Percentiles rank a stretch among this genome's conserved stretches.
phyloP scores from a whole-genome alignment of 1,140 invertebrate genomes.

The Scaptomyza graminum region DNA sequence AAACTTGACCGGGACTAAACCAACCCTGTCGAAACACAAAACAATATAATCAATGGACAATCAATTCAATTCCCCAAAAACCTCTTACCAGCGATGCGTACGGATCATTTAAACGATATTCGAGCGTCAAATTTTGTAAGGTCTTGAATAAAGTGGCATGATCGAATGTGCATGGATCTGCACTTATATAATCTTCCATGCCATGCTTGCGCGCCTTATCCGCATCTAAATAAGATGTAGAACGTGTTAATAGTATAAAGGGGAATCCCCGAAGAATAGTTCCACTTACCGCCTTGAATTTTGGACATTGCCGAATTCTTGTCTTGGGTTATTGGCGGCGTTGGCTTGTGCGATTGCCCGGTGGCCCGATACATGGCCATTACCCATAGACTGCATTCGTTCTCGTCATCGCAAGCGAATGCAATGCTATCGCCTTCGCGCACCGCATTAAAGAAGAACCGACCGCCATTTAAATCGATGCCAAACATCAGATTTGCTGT shows the following conservation, averaged over 20 bases:
- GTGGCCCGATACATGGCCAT: conserved; percentile 99
- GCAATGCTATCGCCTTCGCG: conserved; percentile 98
- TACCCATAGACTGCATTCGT: conserved; percentile 99
- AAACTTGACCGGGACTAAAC: conserved; percentile 99
- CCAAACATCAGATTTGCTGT: conserved; percentile 95
- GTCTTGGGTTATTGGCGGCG: conserved; percentile 94
- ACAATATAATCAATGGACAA: no score
- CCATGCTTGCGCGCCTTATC: conserved; percentile 98
- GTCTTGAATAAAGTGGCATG: conserved; percentile 96
- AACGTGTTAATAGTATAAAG: neutral
- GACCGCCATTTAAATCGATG: conserved; percentile 94
- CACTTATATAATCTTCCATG: conserved; percentile 99
- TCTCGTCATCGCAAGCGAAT: conserved; percentile 99
- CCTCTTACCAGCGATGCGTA: conserved; percentile 97
- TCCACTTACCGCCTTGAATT: conserved; percentile 88
- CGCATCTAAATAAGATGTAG: conserved; percentile 88
- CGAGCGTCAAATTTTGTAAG: conserved; percentile 96
- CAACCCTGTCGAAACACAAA: conserved; percentile 90
- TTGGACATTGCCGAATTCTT: conserved; percentile 94
- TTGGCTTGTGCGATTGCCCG: conserved; percentile 99
- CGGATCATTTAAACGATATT: conserved; percentile 97
- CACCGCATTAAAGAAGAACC: conserved; percentile 99
- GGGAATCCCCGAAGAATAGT: no score
- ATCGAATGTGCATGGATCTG: conserved; percentile 98
- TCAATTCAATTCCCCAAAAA: no score